phyloP scores from a whole-genome alignment of 2,113 vertebrate genomes.

The Asarcornis scutulata region DNA sequence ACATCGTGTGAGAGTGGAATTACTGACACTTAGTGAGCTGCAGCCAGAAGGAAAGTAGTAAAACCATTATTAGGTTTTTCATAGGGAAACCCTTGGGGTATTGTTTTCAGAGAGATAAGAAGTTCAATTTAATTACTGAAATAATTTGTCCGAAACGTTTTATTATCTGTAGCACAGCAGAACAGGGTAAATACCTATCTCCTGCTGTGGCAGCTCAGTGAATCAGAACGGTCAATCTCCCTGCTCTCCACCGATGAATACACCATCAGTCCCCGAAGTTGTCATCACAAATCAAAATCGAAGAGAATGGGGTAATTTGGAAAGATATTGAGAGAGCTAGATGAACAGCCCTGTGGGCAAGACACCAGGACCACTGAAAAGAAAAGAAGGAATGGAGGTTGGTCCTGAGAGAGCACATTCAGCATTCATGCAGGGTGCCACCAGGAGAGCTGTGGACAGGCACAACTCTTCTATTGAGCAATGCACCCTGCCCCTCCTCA shows the following conservation, averaged over 20 bases:
- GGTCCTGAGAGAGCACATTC: not conserved
- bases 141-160: not conserved
- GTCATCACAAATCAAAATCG: not conserved
- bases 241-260: not conserved
- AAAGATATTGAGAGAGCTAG: not conserved
- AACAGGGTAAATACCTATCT: not conserved
- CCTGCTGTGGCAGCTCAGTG: not conserved
- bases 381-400: not conserved
- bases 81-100: not conserved
- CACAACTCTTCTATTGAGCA: rapidly evolving
- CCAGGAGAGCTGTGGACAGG: not conserved
- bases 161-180: not conserved
- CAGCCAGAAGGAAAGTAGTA: not conserved
- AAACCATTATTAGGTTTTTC: constrained; percentile 10
- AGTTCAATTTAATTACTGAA: constrained; percentile 26
- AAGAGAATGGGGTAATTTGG: not conserved
- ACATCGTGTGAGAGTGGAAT: not conserved
- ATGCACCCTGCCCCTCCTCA: rapidly evolving
- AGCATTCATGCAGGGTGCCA: rapidly evolving
- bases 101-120: not conserved
- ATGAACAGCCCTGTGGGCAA: rapidly evolving
- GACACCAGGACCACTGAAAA: not conserved
- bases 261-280: not conserved
- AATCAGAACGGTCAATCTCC: not conserved
- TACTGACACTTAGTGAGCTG: not conserved